phyloP scores from a whole-genome alignment of 2,888 invertebrate species.

The Odontomyia ornata region DNA sequence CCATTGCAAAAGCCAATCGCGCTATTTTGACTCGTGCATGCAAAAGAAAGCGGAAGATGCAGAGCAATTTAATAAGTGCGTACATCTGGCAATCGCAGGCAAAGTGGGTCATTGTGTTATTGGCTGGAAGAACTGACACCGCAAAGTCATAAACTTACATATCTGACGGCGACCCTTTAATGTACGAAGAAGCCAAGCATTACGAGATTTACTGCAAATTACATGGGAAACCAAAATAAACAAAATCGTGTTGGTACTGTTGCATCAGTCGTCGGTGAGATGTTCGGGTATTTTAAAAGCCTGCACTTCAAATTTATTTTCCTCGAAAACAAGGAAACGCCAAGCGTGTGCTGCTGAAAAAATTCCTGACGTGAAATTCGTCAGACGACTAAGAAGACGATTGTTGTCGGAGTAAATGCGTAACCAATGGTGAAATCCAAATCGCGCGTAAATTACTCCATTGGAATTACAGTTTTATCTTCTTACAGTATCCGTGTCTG shows the following conservation, averaged over 20 bases:
- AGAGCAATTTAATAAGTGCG: conserved; percentile 29
- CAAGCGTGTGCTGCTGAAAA: neutral
- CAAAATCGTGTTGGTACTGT: conserved; percentile 12
- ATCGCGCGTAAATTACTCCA: conserved; percentile 11
- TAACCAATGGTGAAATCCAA: neutral
- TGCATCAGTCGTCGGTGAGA: neutral
- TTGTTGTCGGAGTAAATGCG: neutral
- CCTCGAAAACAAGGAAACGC: conserved; percentile 2
- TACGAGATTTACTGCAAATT: conserved; percentile 38
- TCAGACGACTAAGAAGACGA: neutral
- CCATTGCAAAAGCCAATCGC: neutral
- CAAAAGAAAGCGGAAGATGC: conserved; percentile 22
- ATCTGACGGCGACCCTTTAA: conserved; percentile 19
- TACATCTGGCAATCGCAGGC: conserved; percentile 26
- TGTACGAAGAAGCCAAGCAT: neutral
- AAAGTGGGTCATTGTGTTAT: conserved; percentile 18
- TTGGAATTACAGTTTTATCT: neutral
- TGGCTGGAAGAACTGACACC: conserved; percentile 25
- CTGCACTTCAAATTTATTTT: conserved; percentile 26
- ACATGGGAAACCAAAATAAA: conserved; percentile 36
- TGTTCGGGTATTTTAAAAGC: neutral
- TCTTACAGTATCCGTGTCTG: neutral
- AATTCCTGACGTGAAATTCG: conserved; percentile 10
- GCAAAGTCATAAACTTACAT: neutral
- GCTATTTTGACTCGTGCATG: neutral